These are phyloP conservation scores for Phengaris arion DNA, from an alignment of 2,888 invertebrate genomes.

Conservation along the genomic window DNA sequence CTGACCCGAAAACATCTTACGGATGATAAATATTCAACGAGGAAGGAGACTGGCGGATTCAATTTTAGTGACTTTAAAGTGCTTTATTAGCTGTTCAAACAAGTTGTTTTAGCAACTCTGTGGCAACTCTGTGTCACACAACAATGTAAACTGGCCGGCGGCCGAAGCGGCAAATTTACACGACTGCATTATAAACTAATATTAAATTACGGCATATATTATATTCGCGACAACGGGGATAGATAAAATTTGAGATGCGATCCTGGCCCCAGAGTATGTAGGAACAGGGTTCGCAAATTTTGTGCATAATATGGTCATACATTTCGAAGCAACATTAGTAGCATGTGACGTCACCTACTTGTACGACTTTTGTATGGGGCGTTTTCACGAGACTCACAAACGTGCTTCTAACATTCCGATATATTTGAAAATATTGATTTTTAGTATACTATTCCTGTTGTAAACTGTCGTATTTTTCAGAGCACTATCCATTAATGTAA, in stretches of 20 bases:
- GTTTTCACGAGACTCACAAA: no score
- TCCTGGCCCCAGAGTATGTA: no score
- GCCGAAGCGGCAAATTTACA: neutral
- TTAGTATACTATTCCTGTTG: no score
- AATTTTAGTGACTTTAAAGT: conserved; percentile 29
- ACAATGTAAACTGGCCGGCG: conserved; percentile 24
- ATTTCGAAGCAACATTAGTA: no score
- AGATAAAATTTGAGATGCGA: neutral
- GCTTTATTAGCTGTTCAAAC: conserved; percentile 29
- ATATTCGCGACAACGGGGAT: neutral
- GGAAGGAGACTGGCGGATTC: conserved; percentile 23
- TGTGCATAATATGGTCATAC: no score
- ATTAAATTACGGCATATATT: neutral
- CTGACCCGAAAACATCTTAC: conserved; percentile 27
- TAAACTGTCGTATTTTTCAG: no score
- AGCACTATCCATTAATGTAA: no score
- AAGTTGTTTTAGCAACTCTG: conserved; percentile 21
- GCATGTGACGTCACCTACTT: no score
- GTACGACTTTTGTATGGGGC: no score
- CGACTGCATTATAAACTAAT: conserved; percentile 9
- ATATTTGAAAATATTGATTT: no score
- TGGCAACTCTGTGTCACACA: neutral
- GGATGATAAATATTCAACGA: conserved; percentile 30
- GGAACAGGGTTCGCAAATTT: no score
- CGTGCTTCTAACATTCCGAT: no score